Evolutionary conservation across 2,888 invertebrate species (phyloP).

Genomic region (Hydrotaea cyrtoneurina): DNA sequence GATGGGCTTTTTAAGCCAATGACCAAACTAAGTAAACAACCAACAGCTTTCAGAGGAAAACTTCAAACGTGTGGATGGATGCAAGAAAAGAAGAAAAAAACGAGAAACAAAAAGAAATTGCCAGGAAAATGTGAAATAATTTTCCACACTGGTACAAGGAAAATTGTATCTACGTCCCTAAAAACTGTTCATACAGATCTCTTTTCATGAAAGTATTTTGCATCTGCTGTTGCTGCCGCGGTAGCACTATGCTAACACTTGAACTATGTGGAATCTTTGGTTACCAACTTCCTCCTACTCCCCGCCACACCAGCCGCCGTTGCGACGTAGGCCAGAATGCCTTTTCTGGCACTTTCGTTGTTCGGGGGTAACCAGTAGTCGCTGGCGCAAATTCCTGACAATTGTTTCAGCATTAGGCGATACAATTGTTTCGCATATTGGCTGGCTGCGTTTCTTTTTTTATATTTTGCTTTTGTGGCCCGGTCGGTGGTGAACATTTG

Average conservation of each 20-base stretch:
- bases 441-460: slow-evolving; percentile 34
- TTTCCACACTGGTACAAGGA: neutral
- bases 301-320: slow-evolving; percentile 2
- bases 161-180: neutral
- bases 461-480: neutral
- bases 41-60: slow-evolving; percentile 47
- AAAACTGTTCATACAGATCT: neutral
- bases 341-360: slow-evolving; percentile 23
- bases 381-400: slow-evolving; percentile 49
- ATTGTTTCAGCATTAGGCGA: slow-evolving; percentile 38
- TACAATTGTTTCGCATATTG: slow-evolving; percentile 26
- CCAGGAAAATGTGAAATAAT: slow-evolving; percentile 58
- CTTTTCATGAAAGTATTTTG: slow-evolving; percentile 19
- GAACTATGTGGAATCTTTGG: slow-evolving; percentile 61
- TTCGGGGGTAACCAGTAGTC: slow-evolving; percentile 52
- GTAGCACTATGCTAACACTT: slow-evolving; percentile 63
- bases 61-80: neutral
- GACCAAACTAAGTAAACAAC: slow-evolving; percentile 44
- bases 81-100: no score
- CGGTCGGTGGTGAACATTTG: slow-evolving; percentile 24
- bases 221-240: slow-evolving; percentile 58
- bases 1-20: slow-evolving; percentile 45
- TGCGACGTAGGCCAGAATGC: slow-evolving; percentile 22
- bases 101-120: slow-evolving; percentile 20
- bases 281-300: slow-evolving; percentile 17